A percentile compares a stretch with the other conserved stretches of the same genome.
These are phyloP conservation scores for Neodiprion lecontei DNA, from an alignment of 1,140 invertebrate genomes.

Conservation along the genomic window DNA sequence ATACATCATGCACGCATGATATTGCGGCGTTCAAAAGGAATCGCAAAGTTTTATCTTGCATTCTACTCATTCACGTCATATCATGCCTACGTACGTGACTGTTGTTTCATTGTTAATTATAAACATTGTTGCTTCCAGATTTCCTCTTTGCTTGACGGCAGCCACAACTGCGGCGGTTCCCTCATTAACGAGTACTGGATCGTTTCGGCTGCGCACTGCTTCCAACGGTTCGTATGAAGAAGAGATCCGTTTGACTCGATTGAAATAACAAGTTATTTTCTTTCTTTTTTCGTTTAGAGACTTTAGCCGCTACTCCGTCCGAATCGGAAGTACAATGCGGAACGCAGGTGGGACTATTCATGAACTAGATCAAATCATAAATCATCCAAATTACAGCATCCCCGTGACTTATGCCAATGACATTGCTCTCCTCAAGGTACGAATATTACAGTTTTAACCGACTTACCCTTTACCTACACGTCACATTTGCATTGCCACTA, in stretches of 20 bases:
- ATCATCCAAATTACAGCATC: background rate
- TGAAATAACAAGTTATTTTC: background rate
- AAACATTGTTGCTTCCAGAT: background rate
- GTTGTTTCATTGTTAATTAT: no score
- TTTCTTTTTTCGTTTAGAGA: background rate
- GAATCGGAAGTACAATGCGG: background rate
- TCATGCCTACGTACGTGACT: no score
- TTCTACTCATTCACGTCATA: no score
- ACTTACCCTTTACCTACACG: background rate
- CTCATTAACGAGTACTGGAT: conserved; percentile 31
- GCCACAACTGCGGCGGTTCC: conserved; percentile 32
- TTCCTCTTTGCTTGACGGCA: conserved; percentile 2
- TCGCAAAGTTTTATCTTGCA: no score
- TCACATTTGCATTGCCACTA: background rate
- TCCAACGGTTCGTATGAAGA: conserved; percentile 9
- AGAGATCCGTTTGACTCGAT: background rate
- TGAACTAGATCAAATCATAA: background rate
- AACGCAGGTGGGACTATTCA: background rate
- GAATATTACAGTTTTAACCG: background rate
- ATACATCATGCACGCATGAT: no score
- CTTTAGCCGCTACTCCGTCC: background rate
- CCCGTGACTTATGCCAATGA: background rate
- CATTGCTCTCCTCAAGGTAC: background rate
- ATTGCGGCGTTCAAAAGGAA: no score
- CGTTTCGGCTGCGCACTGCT: conserved; percentile 39